Base-by-base conservation (phyloP, 1,140 invertebrate genomes). In the Heliconius eleuchia region DNA sequence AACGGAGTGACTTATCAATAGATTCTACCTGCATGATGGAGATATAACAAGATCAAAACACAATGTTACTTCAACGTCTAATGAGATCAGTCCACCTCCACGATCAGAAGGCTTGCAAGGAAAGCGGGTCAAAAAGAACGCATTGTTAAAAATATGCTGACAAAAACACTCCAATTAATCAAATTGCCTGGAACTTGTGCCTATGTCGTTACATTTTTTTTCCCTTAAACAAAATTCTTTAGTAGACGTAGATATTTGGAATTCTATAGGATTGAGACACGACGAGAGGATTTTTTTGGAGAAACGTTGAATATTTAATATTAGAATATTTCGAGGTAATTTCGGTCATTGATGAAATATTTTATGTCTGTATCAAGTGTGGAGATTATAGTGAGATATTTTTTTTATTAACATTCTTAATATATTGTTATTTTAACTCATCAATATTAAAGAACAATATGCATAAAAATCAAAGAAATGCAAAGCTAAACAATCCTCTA, bases 131-230 rank as follows among this genome's bases (percentile, higher is more conserved):
- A 76, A 66, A 72, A 72, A 55, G 37, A 76, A 76, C 37, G 60
- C 57, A 71, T 70, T 76, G 74, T 76, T 76, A 46, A 42, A 66
- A 75, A 60, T 23, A 39, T 30, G 74, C 74, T 76, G 60, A 76
- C 60, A 76, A 74, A 74, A 76, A 66, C 23, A 75, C 74, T 76
- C 60, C 74, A 76, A 76, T 76, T 70, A 72, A 72, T 66, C 60
- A 66, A 66, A 66, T 66, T 66, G 60, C 60, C 60, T 66, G 60
- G 60, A 66, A 66, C 60, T 30, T 66, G 60, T 27, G 60, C 60
- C 60, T 30, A 30, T 66, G 60, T 66, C 27, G 60, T 66, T 66
- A 66, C 60, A 66, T 66, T 30, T 66, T 66, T 66, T 66, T 30
- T 66, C 27, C 27, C 27, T 23, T 66, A 66, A 66, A 66, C 60